Evolutionary conservation across 2,797 vertebrate species (phyloP), one percentile per base, ranked within the genome.

Genomic region (Peromyscus nudipes): DNA sequence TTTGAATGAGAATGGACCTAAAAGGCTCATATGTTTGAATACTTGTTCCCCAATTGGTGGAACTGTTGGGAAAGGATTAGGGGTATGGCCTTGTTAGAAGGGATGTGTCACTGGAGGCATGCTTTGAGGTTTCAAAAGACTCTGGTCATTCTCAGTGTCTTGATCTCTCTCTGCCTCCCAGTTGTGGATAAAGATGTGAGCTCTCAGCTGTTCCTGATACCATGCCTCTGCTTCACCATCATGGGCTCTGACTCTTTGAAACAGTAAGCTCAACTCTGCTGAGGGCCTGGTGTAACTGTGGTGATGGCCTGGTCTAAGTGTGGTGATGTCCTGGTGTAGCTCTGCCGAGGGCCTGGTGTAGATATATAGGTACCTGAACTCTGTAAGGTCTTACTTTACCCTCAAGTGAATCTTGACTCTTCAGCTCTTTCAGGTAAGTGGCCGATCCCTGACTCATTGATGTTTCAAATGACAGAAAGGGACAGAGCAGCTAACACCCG

Each of bases 401-500:
- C 37, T 88, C 19, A 31, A 62, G 34, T n/a, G 2, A 85, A 73
- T 64, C 52, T 93, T 89, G 76, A 9, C 43, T 80, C 69, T 93
- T 60, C 76, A 19, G 49, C 6, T 89, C 40, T 85, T 85, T 52
- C 62, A 86, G 37, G 4, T 46, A 57, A 84, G 10, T 69, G 52
- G 57, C 40, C 73, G 34, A 62, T 80, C 62, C 57, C 60, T 82
- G 46, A 29, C 29, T 65, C 60, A 14, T 34, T 65, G n/a, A 6
- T 88, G 43, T 88, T 85, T 91, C 85, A 96, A 80, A 65, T 89
- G 92, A 95, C 75, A 92, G 52, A 23, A 84, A 62, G 76, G 73
- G 73, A 95, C 88, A 14, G 8, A 52, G 71, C 49, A 91, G 10
- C 46, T 23, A 6, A 85, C n/a, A 73, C 34, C 52, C 52, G 14